phyloP scores from a whole-genome alignment of 2,113 vertebrate genomes.

The Sinocyclocheilus anophthalmus region DNA sequence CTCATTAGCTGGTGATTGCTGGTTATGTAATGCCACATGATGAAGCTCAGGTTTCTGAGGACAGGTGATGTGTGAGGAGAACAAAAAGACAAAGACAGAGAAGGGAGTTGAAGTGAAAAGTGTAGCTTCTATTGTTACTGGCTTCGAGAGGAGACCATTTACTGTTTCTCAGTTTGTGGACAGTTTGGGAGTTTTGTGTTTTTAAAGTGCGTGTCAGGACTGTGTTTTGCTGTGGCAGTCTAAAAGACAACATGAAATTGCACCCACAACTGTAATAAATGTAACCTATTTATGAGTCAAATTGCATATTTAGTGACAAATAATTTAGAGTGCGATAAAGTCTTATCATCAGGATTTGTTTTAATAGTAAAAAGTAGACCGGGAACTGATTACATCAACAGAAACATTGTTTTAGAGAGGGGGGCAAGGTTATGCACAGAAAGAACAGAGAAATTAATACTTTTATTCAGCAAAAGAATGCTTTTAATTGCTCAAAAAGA shows the following conservation, averaged over 20 bases:
- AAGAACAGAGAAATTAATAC: too few species aligned
- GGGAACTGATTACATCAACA: neutral
- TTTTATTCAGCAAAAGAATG: too few species aligned
- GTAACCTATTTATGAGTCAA: neutral
- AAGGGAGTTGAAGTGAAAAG: neutral
- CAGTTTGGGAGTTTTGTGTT: neutral
- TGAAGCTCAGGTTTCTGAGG: slow-evolving; percentile 30
- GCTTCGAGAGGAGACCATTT: neutral
- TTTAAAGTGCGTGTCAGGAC: neutral
- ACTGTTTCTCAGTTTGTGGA: neutral
- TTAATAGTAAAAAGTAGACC: neutral
- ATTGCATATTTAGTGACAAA: neutral
- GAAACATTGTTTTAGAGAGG: too few species aligned
- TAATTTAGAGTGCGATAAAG: neutral
- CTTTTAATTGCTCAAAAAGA: too few species aligned
- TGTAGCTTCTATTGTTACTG: neutral
- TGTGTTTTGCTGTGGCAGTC: neutral
- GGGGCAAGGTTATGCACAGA: too few species aligned
- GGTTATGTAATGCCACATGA: slow-evolving; percentile 27
- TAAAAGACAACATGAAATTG: neutral
- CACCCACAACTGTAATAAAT: neutral
- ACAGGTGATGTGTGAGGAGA: neutral
- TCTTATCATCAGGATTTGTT: neutral
- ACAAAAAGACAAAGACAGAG: neutral
- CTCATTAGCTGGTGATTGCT: slow-evolving; percentile 30